A percentile compares a stretch with the other conserved stretches of the same genome.
Evolutionary conservation across 2,113 vertebrate genomes (phyloP).

Genomic region (Patagioenas fasciata): DNA sequence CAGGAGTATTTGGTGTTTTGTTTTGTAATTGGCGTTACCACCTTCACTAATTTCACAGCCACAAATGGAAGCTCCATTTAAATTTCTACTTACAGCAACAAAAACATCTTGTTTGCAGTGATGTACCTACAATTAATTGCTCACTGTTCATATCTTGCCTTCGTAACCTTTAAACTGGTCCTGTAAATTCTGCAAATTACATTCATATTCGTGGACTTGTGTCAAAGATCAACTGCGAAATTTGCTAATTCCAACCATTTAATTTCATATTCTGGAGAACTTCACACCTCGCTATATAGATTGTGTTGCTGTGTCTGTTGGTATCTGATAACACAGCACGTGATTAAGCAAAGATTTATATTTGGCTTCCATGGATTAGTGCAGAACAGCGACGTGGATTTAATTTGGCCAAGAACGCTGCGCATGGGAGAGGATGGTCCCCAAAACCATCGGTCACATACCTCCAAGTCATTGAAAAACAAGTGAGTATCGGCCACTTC

Average conservation of each 20-base stretch:
- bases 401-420: neutral
- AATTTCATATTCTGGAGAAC: neutral
- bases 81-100: neutral
- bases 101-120: neutral
- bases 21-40: neutral
- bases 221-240: neutral
- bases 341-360: neutral
- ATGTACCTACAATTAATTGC: neutral
- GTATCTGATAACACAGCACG: neutral
- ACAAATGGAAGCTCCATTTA: neutral
- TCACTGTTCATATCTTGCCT: neutral
- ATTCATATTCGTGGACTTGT: neutral
- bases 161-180: neutral
- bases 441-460: constrained; percentile 29
- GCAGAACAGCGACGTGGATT: neutral
- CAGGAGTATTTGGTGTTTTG: neutral
- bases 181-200: neutral
- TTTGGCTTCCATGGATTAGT: neutral
- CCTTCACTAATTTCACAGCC: neutral
- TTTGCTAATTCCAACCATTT: neutral
- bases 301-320: neutral
- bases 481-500: constrained; percentile 97
- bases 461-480: constrained; percentile 99
- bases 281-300: neutral
- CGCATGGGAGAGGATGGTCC: neutral